These are phyloP conservation scores for Etia nguti DNA, from an alignment of 2,113 vertebrate species.

Conservation along the genomic window DNA sequence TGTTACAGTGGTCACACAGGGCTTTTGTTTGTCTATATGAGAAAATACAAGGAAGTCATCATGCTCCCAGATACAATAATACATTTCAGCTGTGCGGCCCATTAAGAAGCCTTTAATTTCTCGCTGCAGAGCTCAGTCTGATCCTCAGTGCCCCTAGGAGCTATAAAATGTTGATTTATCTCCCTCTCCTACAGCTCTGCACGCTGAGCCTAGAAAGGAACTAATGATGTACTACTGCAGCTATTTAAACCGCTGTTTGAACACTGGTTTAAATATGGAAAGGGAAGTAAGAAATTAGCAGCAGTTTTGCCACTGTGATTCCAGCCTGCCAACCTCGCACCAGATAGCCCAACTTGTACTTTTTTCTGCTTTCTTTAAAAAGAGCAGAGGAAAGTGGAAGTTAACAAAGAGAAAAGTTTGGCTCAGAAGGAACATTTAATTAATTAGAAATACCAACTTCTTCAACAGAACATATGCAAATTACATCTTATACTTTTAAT, in stretches of 20 bases:
- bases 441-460: background rate
- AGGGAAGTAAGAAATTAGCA: slow-evolving; percentile 35
- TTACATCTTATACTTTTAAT: background rate
- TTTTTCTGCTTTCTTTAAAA: background rate
- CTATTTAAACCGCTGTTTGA: slow-evolving; percentile 65
- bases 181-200: slow-evolving; percentile 43
- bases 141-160: slow-evolving; percentile 64
- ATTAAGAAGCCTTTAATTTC: slow-evolving; percentile 68
- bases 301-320: slow-evolving; percentile 26
- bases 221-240: slow-evolving; percentile 66
- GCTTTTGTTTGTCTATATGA: background rate
- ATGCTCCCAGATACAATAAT: slow-evolving; percentile 42
- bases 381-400: background rate
- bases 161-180: slow-evolving; percentile 73
- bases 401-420: background rate
- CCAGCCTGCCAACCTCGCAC: background rate
- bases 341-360: background rate
- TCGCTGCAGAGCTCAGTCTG: slow-evolving; percentile 52
- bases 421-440: background rate
- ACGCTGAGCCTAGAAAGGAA: slow-evolving; percentile 54
- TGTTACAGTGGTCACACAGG: background rate
- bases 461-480: background rate
- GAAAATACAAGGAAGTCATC: slow-evolving; percentile 17
- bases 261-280: slow-evolving; percentile 65
- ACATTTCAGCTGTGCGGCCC: slow-evolving; percentile 50